These are phyloP conservation scores for Odontomachus brunneus DNA, from an alignment of 1,140 invertebrate genomes.

Conservation along the genomic window DNA sequence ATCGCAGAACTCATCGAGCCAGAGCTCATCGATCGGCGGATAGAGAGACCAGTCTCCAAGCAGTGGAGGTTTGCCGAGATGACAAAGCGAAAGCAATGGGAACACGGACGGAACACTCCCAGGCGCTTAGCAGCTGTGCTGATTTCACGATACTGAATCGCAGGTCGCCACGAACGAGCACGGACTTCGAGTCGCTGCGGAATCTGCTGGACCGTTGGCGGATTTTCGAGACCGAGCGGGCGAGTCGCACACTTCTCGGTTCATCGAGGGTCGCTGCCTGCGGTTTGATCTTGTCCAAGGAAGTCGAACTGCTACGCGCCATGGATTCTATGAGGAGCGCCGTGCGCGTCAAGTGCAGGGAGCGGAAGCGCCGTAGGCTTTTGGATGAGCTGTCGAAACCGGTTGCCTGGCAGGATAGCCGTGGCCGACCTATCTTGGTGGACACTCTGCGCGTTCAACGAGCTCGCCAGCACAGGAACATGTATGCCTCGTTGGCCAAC, in stretches of 20 bases:
- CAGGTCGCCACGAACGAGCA: slow-evolving; percentile 81
- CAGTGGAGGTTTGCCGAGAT: not conserved
- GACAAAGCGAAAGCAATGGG: slow-evolving; percentile 16
- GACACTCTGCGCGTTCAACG: slow-evolving; percentile 88
- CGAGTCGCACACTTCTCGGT: slow-evolving; percentile 85
- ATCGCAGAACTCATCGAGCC: slow-evolving; percentile 71
- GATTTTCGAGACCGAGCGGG: slow-evolving; percentile 87
- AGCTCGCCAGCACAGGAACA: slow-evolving; percentile 86
- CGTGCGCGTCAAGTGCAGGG: slow-evolving; percentile 85
- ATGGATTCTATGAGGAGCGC: slow-evolving; percentile 87
- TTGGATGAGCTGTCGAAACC: slow-evolving; percentile 88
- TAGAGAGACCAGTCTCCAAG: not conserved
- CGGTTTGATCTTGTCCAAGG: slow-evolving; percentile 87
- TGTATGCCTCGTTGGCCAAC: slow-evolving; percentile 86
- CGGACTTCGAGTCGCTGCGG: slow-evolving; percentile 89
- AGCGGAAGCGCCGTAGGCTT: slow-evolving; percentile 86
- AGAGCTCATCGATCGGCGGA: not conserved
- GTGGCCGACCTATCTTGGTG: slow-evolving; percentile 86
- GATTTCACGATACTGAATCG: slow-evolving; percentile 74
- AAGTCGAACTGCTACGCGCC: slow-evolving; percentile 88
- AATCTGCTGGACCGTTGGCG: slow-evolving; percentile 89
- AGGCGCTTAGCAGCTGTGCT: slow-evolving; percentile 25
- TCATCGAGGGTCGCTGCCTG: slow-evolving; percentile 88
- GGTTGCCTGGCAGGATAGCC: slow-evolving; percentile 86
- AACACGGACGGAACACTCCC: slow-evolving; percentile 1